A percentile compares a stretch with the other conserved stretches of the same genome.
These are phyloP conservation scores for Acleris literana DNA, from an alignment of 2,888 invertebrate genomes.

Conservation along the genomic window DNA sequence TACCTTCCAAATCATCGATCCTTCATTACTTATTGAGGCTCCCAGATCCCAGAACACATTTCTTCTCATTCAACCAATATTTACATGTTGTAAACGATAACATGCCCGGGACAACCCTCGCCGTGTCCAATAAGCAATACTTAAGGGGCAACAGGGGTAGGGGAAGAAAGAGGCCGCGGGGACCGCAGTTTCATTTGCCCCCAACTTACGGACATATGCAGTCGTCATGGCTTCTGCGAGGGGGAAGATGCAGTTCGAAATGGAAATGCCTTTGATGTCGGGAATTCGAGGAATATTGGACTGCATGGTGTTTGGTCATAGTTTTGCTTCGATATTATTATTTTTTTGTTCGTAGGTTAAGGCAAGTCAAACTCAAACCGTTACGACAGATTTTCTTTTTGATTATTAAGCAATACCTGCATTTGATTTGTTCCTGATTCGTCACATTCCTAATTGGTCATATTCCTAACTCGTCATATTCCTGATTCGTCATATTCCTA, in stretches of 20 bases:
- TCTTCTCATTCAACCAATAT: slow-evolving; percentile 58
- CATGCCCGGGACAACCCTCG: slow-evolving; percentile 46
- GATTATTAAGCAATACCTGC: too few species aligned
- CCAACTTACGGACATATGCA: slow-evolving; percentile 41
- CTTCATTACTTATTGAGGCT: slow-evolving; percentile 25
- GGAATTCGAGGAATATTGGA: slow-evolving; percentile 16
- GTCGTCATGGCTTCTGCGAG: slow-evolving; percentile 9
- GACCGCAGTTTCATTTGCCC: slow-evolving; percentile 69
- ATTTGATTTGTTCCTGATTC: too few species aligned
- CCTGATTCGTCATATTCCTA: too few species aligned
- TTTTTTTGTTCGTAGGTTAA: neutral
- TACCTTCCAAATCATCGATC: slow-evolving; percentile 24
- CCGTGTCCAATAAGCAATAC: slow-evolving; percentile 62
- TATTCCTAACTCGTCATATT: too few species aligned
- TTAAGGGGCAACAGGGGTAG: slow-evolving; percentile 43
- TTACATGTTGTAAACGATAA: slow-evolving; percentile 72
- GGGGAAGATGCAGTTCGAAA: slow-evolving; percentile 50
- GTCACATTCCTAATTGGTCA: too few species aligned
- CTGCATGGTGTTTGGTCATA: slow-evolving; percentile 8
- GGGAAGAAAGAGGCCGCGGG: slow-evolving; percentile 53
- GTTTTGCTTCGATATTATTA: slow-evolving; percentile 10
- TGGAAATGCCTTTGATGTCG: slow-evolving; percentile 45
- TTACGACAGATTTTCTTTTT: too few species aligned
- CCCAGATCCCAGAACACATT: slow-evolving; percentile 31
- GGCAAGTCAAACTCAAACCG: too few species aligned